These are phyloP conservation scores for Mechanitis mazaeus DNA, from an alignment of 2,888 invertebrate species.

Conservation along the genomic window DNA sequence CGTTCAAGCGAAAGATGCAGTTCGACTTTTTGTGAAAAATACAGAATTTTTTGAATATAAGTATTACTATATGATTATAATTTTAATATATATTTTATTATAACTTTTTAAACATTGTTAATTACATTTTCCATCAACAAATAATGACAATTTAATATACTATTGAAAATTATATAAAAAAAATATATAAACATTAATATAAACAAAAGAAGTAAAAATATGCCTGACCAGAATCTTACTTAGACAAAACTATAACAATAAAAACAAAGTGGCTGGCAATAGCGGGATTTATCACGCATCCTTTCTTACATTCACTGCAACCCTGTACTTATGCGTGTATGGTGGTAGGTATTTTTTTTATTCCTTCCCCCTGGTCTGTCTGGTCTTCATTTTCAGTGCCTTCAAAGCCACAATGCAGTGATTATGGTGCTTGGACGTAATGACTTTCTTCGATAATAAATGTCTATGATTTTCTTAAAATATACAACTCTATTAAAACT, in stretches of 20 bases:
- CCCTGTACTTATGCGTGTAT: conserved; percentile 65
- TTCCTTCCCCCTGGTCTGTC: conserved; percentile 67
- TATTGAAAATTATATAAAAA: no score
- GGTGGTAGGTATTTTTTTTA: conserved; percentile 66
- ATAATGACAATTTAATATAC: no score
- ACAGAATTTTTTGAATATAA: conserved; percentile 14
- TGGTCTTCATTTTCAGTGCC: conserved; percentile 63
- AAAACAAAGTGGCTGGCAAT: conserved; percentile 4
- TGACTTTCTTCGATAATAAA: conserved; percentile 31
- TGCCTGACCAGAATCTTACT: not conserved
- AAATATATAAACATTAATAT: no score
- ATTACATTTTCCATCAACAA: no score
- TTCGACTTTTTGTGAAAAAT: conserved; percentile 27
- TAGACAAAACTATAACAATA: not conserved
- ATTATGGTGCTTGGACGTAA: conserved; percentile 48
- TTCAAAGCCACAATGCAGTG: conserved; percentile 65
- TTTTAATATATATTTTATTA: no score
- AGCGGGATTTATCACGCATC: conserved; percentile 19
- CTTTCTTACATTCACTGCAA: conserved; percentile 28
- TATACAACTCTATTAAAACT: not conserved
- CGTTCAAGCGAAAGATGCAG: conserved; percentile 39
- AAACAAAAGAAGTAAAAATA: not conserved
- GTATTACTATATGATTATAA: not conserved
- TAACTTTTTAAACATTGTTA: no score
- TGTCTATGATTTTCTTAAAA: conserved; percentile 26